A percentile compares a stretch with the other conserved stretches of the same genome.
phyloP scores from a whole-genome alignment of 2,797 vertebrate species.

The Phaenicophaeus curvirostris region DNA sequence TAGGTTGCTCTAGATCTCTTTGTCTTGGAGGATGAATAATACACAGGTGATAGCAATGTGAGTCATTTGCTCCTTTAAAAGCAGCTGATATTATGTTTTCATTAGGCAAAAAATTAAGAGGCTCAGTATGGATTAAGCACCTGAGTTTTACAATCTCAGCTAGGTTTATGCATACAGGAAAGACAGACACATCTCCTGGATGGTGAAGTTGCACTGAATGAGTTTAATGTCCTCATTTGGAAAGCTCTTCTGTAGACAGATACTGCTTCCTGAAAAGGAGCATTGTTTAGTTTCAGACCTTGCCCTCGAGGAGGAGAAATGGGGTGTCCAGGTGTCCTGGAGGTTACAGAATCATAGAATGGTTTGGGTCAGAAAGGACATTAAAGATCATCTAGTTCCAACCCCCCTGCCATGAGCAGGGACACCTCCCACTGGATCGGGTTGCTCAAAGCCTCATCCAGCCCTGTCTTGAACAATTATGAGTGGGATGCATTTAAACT shows the following conservation, averaged over 20 bases:
- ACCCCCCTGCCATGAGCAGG: no score
- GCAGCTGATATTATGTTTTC: constrained; percentile 18
- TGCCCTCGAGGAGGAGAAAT: background rate
- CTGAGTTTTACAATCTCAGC: background rate
- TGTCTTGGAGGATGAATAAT: constrained; percentile 51
- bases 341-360: background rate
- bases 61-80: constrained; percentile 43
- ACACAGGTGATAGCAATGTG: constrained; percentile 37
- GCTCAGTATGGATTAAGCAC: constrained; percentile 21
- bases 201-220: background rate
- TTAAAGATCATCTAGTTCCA: no score
- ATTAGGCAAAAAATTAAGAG: constrained; percentile 32
- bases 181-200: background rate
- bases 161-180: background rate
- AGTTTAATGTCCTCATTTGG: background rate
- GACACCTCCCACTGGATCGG: no score
- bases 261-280: background rate
- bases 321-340: background rate
- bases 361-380: no score
- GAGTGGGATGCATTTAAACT: background rate
- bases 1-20: constrained; percentile 41
- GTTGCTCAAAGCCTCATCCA: no score
- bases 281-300: background rate
- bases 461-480: background rate
- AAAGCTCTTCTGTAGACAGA: background rate